Conservation (phyloP, 2,113 vertebrate genomes). For the Dromiciops gliroides region DNA sequence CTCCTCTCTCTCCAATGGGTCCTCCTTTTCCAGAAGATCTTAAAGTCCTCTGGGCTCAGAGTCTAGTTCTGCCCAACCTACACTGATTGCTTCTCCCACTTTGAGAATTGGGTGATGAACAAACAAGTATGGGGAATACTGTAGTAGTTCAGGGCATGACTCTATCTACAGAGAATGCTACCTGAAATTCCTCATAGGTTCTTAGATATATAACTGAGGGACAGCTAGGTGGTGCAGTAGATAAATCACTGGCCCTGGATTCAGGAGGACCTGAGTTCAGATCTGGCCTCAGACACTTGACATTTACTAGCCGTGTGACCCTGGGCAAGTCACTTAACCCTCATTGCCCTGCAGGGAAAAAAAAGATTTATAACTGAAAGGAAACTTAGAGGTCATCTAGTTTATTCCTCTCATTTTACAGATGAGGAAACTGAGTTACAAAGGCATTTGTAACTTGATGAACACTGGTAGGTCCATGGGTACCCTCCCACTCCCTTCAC, state of each 20-base stretch:
- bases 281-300: too few species aligned
- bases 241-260: too few species aligned
- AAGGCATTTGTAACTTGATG: neutral
- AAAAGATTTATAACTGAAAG: neutral
- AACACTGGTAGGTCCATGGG: neutral
- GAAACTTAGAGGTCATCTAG: neutral
- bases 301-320: too few species aligned
- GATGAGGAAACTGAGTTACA: neutral
- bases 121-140: neutral
- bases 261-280: too few species aligned
- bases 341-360: too few species aligned
- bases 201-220: neutral
- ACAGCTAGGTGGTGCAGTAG: too few species aligned
- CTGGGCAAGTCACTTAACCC: too few species aligned
- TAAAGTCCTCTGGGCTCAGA: too few species aligned
- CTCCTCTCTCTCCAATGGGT: neutral
- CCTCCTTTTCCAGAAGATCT: too few species aligned
- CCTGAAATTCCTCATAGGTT: neutral
- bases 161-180: neutral
- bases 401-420: neutral
- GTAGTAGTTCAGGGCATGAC: neutral
- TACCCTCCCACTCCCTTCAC: neutral
- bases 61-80: too few species aligned
- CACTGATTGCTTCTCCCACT: too few species aligned
- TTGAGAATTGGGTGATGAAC: too few species aligned